Base-by-base conservation (phyloP, 2,113 vertebrate species). In the Meleagris gallopavo region DNA sequence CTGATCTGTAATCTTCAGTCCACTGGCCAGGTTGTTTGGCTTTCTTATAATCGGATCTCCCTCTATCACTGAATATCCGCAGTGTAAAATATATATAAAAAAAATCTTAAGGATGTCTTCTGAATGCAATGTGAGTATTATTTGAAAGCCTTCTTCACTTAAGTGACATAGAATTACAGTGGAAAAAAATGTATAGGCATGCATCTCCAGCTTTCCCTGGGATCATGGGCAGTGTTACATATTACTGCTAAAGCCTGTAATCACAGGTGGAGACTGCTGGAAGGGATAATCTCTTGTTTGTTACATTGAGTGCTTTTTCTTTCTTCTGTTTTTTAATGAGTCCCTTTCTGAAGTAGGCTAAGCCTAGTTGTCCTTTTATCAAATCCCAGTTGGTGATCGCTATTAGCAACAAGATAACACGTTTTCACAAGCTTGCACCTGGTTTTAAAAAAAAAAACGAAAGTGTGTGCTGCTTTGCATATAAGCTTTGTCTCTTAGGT, bases 291-390 rank as follows among this genome's bases (percentile, higher is more conserved):
- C 88, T 97, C 89, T 75, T 92, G 40, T 94, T 95, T 86, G 65
- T 95, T 92, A 81, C 10, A 36, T 9, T 91, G 89, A 93, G 79
- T 88, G 81, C 71, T 91, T 93, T 90, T 95, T 86, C 54, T 77
- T 87, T 88, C 69, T 93, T 57, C 29, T 66, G 71, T 36, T 66
- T 96, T 94, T 95, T 94, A 88, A 77, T 81, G 71, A 93, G 77
- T 83, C 72, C 30, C 55, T 91, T 97, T 96, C 92, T 90, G 62
- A 89, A 77, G 67, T 11, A 86, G 66, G 32, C 41, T 75, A 93
- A 96, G 75, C 76, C 86, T 92, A 50, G 92, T 84, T 91, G 83
- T 95, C 77, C 83, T 97, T 96, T 96, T 83, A 94, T 93, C 89
- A 96, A 93, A 82, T 97, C 96, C 88, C 92, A 79, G 83, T 76